phyloP scores from a whole-genome alignment of 2,113 vertebrate genomes.

The Erythrolamprus reginae region DNA sequence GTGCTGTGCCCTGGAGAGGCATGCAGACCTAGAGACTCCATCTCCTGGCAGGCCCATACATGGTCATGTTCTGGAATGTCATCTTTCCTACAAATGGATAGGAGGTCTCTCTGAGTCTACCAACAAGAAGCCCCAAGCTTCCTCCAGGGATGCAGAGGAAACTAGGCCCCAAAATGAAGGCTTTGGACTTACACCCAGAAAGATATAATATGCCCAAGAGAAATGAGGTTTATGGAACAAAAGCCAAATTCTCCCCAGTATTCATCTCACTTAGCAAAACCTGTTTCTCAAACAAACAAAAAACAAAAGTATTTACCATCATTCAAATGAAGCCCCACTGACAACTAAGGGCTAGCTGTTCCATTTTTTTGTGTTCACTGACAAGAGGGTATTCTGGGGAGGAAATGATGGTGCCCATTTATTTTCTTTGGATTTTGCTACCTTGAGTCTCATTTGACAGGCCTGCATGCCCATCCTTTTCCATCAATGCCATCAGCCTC shows the following conservation, averaged over 20 bases:
- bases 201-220: neutral
- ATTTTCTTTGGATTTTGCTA: neutral
- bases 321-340: neutral
- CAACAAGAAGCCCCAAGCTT: neutral
- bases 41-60: conserved; percentile 8
- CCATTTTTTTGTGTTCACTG: neutral
- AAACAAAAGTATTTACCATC: neutral
- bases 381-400: neutral
- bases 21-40: neutral
- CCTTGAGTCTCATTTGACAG: neutral
- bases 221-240: neutral
- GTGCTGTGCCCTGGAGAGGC: neutral
- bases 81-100: neutral
- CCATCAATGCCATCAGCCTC: neutral
- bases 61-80: neutral
- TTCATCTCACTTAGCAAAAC: neutral
- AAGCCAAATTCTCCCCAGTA: neutral
- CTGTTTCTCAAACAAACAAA: neutral
- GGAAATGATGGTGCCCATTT: neutral
- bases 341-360: neutral
- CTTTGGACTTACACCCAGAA: neutral
- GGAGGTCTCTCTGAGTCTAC: neutral
- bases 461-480: neutral
- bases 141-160: neutral
- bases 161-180: neutral